Base-by-base conservation (phyloP, 1,140 invertebrate genomes). In the Belonocnema kinseyi region DNA sequence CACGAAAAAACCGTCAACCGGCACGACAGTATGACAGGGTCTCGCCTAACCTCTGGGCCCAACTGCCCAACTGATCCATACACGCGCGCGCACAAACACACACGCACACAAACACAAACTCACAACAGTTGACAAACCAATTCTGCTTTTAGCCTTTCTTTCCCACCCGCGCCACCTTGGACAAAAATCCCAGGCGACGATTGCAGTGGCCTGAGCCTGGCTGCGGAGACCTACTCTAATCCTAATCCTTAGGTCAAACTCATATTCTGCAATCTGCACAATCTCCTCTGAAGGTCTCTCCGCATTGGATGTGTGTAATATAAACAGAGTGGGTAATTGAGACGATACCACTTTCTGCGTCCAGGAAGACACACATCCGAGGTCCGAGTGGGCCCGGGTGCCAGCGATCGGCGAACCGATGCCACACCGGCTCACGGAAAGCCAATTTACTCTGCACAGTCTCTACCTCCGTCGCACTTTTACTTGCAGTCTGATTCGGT, bases 321-420 rank as follows among this genome's bases (percentile, higher is more conserved):
- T 10, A 26, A 26, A 14, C 26, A 26, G 3, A 58, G 10, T 21
- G 7, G 26, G 19, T 21, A 21, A n/a, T 21, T 33, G 16, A 54
- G 16, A 3, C 8, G 53, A 16, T 61, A 61, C 21, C 26, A 61
- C 33, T 26, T 58, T 21, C 5, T 21, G 14, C 16, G 14, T 4
- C 26, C 5, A 66, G 13, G 40, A n/a, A 16, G 26, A 66, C 61
- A 40, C 26, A 40, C 33, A 66, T 66, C 40, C 40, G 61, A 14
- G 61, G 61, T 33, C 61, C 61, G 61, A 33, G n/a, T 66, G 40
- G 61, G 21, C 61, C 61, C 61, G 61, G 61, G 61, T 66, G 61
- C 40, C 40, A 46, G 40, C 61, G 61, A 66, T 66, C 61, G 61
- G 61, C 61, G 61, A 66, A 66, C 61, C 61, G 61, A 66, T 66